These are phyloP conservation scores for Neosalanx taihuensis DNA, from an alignment of 2,797 vertebrate genomes.

Conservation along the genomic window DNA sequence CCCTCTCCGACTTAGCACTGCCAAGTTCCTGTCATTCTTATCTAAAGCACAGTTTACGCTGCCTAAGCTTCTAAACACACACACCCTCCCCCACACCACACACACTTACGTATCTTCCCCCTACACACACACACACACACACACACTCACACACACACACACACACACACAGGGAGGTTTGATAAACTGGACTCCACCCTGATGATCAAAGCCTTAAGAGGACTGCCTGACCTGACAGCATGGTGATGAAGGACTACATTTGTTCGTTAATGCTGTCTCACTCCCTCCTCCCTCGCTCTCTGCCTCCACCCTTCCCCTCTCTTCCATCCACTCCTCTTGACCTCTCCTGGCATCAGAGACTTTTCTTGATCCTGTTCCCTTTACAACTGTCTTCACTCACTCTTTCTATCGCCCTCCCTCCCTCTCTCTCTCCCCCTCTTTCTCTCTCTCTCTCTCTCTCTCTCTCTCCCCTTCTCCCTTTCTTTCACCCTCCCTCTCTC, in stretches of 20 bases:
- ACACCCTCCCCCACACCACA: background rate
- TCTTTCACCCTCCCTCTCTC: background rate
- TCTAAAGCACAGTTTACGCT: background rate
- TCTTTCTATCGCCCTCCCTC: too few relatives aligned
- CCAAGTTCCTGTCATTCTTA: too few relatives aligned
- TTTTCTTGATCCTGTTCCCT: background rate
- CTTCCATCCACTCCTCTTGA: background rate
- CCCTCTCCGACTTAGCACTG: too few relatives aligned
- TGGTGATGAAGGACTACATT: constrained; percentile 49
- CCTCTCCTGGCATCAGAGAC: background rate
- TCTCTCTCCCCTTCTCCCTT: too few relatives aligned
- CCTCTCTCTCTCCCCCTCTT: too few relatives aligned
- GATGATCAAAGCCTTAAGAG: constrained; percentile 53
- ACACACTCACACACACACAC: background rate
- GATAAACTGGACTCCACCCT: constrained; percentile 49
- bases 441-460: too few relatives aligned
- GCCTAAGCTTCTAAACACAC: background rate
- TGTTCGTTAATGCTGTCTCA: constrained; percentile 40
- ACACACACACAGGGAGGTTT: constrained; percentile 33
- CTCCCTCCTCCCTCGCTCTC: background rate
- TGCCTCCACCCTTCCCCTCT: constrained; percentile 12
- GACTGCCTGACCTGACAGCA: constrained; percentile 60
- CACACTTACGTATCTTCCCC: background rate
- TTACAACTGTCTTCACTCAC: too few relatives aligned
- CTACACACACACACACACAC: background rate